Evolutionary conservation across 30 jellyfish, hydroid and myxozoan species (phyloP), one percentile per base, ranked within the genome.

Genomic region (Hydra vulgaris): DNA sequence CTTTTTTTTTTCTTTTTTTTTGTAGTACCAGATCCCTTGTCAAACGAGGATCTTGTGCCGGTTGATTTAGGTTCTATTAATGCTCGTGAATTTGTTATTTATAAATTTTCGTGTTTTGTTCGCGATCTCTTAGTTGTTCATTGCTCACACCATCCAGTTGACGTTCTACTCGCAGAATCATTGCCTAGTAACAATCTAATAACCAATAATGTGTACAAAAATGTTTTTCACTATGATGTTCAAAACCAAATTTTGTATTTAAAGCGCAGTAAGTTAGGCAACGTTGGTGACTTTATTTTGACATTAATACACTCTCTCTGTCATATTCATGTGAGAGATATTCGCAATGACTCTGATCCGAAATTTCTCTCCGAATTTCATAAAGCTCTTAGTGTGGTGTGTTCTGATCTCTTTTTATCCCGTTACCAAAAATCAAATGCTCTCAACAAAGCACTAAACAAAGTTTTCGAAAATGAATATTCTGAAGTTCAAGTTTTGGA

Each of bases 1-100:
- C n/a, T n/a, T n/a, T n/a, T n/a, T n/a, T 40, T 40, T 40, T 40
- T 40, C 12, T 40, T n/a, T 40, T 40, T 40, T 40, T 40, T 40
- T 40, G 5, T 12, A 40, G 61, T 3, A 3, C 12, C 61, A 40
- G 12, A 40, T 5, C 12, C 61, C 12, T 40, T 12, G 12, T 12
- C 61, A 40, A 96, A 92, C 74, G 95, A 92, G 7, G 88, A 81
- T n/a, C 85, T 92, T 4, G 89, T 84, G 7, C 98, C 98, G 17
- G 98, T 92, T 8, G 98, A 92, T 68, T 78, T 92, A 18, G 89
- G 81, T 74, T 79, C 75, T 23, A 81, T 92, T 75, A 87, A 86
- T 67, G 95, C 98, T 0, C 94, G 98, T 7, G 98, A 92, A 56
- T 92, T 92, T 84, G 87, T 92, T 73, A 91, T 86, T 25, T 92